Evolutionary conservation across 1,140 invertebrate genomes (phyloP), one percentile per base, ranked within the genome.

Genomic region (Drosophila tsacasi): DNA sequence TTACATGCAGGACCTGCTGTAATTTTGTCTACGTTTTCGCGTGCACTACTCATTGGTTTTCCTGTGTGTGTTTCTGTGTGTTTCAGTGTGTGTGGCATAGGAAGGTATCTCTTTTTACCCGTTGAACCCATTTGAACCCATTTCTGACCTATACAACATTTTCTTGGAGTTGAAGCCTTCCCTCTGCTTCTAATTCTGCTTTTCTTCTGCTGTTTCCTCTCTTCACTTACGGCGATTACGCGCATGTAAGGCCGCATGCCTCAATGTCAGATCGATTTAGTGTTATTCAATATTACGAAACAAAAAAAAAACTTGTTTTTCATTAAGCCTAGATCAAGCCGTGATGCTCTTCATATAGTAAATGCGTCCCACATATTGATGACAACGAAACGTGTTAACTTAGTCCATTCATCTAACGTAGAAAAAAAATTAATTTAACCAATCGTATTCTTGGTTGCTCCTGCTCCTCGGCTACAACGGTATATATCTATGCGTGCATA

Each of bases 1-100:
- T 19, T 27, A 72, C 76, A 68, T 79, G 65, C 54, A 76, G 12
- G 58, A 40, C 57, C 67, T 66, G 83, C 85, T 73, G 64, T 69
- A 76, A 76, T 67, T n/a, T 69, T 78, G 47, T 68, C 63, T 66
- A 61, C 62, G 5, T 23, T 76, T 66, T 55, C 66, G 37, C 58
- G 40, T 52, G 61, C 35, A 37, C 46, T 54, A 54, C 27, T 76
- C 27, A 23, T 59, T 60, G 39, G 52, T 50, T 68, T 67, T 13
- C 32, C 6, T 15, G 30, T 35, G 8, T 37, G 15, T 37, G 15
- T 21, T 7, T 55, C n/a, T 4, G 13, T 32, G 54, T 35, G 1
- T n/a, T n/a, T n/a, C n/a, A n/a, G n/a, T 54, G 25, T 61, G 46
- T 50, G 60, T 62, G 30, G 30, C 19, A 32, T 49, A 59, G 64